phyloP scores from a whole-genome alignment of 2,113 vertebrate genomes.

The Dolichotis patagonum region DNA sequence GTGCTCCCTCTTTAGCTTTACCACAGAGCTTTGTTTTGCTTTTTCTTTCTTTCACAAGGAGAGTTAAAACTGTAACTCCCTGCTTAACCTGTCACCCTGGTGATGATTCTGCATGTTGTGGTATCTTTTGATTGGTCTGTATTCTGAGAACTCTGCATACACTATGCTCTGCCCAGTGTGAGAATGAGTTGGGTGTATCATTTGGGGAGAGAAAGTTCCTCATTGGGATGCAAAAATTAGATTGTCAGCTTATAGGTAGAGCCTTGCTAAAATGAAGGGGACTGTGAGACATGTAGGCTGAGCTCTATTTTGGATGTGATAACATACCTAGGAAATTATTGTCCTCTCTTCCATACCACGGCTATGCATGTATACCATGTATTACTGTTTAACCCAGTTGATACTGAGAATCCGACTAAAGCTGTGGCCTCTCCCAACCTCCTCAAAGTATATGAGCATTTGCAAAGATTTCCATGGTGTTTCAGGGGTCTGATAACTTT shows the following conservation, averaged over 20 bases:
- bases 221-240: neutral
- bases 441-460: neutral
- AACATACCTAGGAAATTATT: neutral
- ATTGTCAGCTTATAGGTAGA: no score
- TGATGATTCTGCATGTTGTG: neutral
- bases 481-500: neutral
- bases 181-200: neutral
- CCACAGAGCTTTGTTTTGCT: neutral
- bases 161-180: neutral
- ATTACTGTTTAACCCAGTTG: neutral
- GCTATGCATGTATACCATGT: neutral
- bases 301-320: neutral
- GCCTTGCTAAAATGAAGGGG: no score
- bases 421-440: neutral
- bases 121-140: neutral
- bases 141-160: neutral
- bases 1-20: neutral
- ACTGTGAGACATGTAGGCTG: no score
- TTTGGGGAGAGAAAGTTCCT: neutral
- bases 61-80: neutral
- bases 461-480: neutral
- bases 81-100: neutral
- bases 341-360: neutral
- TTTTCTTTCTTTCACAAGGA: neutral
- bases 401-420: neutral